Percentiles rank a stretch among this genome's conserved stretches.
Evolutionary conservation across 2,888 invertebrate genomes (phyloP).

Genomic region (Phorcus lineatus): DNA sequence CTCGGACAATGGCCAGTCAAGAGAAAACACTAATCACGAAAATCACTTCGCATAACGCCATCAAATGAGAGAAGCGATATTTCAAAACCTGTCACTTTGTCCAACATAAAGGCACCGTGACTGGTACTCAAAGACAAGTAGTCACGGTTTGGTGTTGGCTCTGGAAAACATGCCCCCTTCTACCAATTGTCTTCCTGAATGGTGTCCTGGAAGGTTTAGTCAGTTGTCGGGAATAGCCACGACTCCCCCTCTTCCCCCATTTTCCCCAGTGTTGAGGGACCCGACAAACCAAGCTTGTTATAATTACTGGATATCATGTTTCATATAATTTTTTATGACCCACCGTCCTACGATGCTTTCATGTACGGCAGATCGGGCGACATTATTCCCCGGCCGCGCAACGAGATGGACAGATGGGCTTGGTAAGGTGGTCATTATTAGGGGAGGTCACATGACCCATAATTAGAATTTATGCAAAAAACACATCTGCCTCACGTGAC

Average conservation of each 20-base stretch:
- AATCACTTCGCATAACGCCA: too few species aligned
- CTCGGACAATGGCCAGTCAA: too few species aligned
- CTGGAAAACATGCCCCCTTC: too few species aligned
- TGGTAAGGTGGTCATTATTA: neutral
- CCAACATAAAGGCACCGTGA: too few species aligned
- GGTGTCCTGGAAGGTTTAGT: too few species aligned
- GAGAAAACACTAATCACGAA: too few species aligned
- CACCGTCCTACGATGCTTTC: neutral
- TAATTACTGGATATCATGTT: constrained; percentile 2
- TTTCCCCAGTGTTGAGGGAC: too few species aligned
- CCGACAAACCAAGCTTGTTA: neutral
- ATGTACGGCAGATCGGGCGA: neutral
- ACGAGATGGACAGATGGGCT: neutral
- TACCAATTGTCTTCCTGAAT: too few species aligned
- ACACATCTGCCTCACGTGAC: neutral
- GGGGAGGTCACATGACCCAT: neutral
- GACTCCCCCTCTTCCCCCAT: neutral
- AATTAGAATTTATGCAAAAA: constrained; percentile 15
- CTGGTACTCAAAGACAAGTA: too few species aligned
- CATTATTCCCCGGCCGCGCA: neutral
- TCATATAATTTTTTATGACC: constrained; percentile 1
- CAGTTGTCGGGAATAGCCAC: neutral
- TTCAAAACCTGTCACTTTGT: too few species aligned
- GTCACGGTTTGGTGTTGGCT: too few species aligned
- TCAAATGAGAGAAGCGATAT: too few species aligned